Conservation (phyloP, 2,888 invertebrate genomes). For the Drosophila eohydei region DNA sequence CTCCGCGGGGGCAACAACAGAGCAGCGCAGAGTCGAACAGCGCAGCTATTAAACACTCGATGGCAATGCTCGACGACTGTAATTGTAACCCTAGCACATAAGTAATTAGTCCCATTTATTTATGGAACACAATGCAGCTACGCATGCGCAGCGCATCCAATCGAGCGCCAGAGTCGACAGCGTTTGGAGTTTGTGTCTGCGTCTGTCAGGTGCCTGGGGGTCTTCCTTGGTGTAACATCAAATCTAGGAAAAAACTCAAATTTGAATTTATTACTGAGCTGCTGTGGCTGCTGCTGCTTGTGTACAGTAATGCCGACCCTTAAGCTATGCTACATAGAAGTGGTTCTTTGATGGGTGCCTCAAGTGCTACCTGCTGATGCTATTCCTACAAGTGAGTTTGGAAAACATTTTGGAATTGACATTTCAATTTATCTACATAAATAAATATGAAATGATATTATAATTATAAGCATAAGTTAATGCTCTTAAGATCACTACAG, state of each 20-base stretch:
- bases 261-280: conserved; percentile 63
- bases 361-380: conserved; percentile 5
- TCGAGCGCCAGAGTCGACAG: not conserved
- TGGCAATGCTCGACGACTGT: conserved; percentile 38
- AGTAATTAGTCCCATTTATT: conserved; percentile 76
- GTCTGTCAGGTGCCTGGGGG: conserved; percentile 79
- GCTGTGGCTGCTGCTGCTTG: conserved; percentile 11
- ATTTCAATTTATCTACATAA: not conserved
- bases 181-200: conserved; percentile 21
- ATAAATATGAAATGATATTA: not conserved
- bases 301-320: conserved; percentile 2
- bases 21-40: not conserved
- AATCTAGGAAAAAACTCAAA: conserved; percentile 66
- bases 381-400: conserved; percentile 1
- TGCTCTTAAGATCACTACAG: not conserved
- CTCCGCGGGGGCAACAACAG: conserved; percentile 67
- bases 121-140: conserved; percentile 54
- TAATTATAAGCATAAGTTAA: not conserved
- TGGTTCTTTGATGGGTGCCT: not conserved
- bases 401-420: not conserved
- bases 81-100: conserved; percentile 73
- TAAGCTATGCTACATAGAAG: not conserved
- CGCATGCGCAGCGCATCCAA: conserved; percentile 60
- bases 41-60: conserved; percentile 62
- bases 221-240: conserved; percentile 40